Evolutionary conservation across 53 echinoderm and acorn worm genomes (phyloP).

Genomic region (Holothuria scabra): DNA sequence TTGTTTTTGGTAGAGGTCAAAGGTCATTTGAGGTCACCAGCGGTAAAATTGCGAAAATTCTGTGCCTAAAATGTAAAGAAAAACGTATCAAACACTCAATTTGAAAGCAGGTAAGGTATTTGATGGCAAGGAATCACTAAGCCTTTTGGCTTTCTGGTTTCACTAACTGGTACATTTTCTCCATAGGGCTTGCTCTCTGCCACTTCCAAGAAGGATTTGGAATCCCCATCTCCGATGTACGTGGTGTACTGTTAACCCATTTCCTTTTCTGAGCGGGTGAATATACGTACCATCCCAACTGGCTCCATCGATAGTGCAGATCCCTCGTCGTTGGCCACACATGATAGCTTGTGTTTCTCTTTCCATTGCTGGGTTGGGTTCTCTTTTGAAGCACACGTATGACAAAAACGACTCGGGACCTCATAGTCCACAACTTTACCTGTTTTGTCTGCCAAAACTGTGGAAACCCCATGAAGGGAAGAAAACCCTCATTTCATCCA

Average conservation of each 20-base stretch:
- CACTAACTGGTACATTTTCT: too few relatives aligned
- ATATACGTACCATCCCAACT: slow-evolving; percentile 37
- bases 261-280: background rate
- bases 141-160: too few relatives aligned
- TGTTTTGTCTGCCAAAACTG: slow-evolving; percentile 9
- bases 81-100: too few relatives aligned
- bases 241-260: slow-evolving; percentile 20
- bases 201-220: slow-evolving; percentile 31
- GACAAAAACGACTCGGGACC: background rate
- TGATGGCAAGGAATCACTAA: too few relatives aligned
- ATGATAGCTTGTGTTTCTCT: background rate
- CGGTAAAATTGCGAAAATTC: too few relatives aligned
- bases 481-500: slow-evolving; percentile 28
- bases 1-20: too few relatives aligned
- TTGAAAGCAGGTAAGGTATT: too few relatives aligned
- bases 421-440: slow-evolving; percentile 26
- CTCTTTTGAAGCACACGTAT: background rate
- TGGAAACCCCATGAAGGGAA: slow-evolving; percentile 14
- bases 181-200: slow-evolving; percentile 23
- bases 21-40: too few relatives aligned
- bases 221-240: slow-evolving; percentile 35
- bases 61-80: too few relatives aligned
- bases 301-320: slow-evolving; percentile 59
- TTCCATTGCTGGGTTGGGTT: background rate
- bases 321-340: slow-evolving; percentile 24